Conservation (phyloP, 2,888 invertebrate genomes). For the Magallana nippona region DNA sequence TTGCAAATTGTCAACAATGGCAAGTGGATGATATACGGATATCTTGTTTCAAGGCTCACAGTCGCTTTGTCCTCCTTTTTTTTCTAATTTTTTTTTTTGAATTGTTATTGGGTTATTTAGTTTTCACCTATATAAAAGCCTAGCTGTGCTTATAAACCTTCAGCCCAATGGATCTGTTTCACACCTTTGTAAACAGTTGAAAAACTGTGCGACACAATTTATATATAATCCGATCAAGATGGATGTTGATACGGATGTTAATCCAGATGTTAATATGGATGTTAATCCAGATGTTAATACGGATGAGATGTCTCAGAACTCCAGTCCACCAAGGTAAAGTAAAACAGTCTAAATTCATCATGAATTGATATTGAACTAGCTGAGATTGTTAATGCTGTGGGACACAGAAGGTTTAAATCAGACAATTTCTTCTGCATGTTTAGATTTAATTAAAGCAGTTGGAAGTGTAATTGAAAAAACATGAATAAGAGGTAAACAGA, state of each 20-base stretch:
- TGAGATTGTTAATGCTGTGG: not conserved
- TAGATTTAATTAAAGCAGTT: conserved; percentile 29
- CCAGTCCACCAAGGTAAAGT: not conserved
- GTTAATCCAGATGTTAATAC: not conserved
- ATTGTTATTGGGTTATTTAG: not conserved
- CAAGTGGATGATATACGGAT: not conserved
- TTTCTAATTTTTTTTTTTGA: not conserved
- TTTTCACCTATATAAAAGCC: not conserved
- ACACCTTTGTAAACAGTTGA: not conserved
- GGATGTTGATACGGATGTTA: not conserved
- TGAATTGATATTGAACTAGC: not conserved
- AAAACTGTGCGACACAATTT: not conserved
- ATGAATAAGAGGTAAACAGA: conserved; percentile 1
- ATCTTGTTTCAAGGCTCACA: conserved; percentile 1
- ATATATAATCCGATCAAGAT: not conserved
- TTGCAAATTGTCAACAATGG: conserved; percentile 28
- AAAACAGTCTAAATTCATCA: conserved; percentile 5
- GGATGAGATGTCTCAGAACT: not conserved
- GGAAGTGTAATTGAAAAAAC: conserved; percentile 27
- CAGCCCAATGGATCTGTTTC: not conserved
- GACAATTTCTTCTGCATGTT: not conserved
- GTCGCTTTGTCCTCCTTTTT: not conserved
- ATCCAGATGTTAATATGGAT: not conserved
- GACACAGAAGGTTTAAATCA: not conserved
- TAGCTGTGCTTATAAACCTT: not conserved